These are phyloP conservation scores for Tragopan temminckii DNA, from an alignment of 2,797 vertebrate species.

Conservation along the genomic window DNA sequence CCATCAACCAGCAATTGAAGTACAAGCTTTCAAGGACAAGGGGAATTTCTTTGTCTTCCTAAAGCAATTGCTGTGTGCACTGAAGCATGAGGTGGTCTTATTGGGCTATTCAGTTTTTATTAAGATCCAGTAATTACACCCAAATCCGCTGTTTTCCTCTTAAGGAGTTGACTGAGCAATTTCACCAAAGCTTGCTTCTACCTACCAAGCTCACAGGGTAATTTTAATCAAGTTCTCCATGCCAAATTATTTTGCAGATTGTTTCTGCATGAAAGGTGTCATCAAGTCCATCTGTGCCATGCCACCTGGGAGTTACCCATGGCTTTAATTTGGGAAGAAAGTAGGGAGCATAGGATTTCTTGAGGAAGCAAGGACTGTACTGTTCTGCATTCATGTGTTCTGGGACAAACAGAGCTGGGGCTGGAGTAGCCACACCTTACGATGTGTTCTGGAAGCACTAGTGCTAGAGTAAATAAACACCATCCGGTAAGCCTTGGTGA, in stretches of 20 bases:
- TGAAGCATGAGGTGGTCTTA: neutral
- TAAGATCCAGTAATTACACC: neutral
- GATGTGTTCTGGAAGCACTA: neutral
- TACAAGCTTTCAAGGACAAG: neutral
- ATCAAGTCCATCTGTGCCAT: neutral
- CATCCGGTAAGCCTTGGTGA: neutral
- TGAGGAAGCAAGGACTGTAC: neutral
- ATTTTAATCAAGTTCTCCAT: neutral
- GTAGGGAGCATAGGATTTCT: neutral
- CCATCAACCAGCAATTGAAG: neutral
- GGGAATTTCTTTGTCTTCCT: slow-evolving; percentile 1
- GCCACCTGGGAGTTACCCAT: neutral
- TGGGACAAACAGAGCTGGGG: neutral
- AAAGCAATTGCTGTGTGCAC: neutral
- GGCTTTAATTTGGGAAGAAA: neutral
- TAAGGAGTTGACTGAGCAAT: neutral
- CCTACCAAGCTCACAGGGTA: neutral
- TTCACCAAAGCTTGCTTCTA: neutral
- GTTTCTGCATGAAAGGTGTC: neutral
- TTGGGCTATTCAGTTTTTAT: neutral
- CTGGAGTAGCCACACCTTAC: neutral
- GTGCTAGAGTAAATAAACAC: neutral
- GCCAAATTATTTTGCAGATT: neutral
- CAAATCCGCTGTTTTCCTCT: neutral
- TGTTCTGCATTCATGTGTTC: neutral